Evolutionary conservation across 2,888 invertebrate genomes (phyloP), one percentile per base, ranked within the genome.

Genomic region (Leptopilina drosophilae): DNA sequence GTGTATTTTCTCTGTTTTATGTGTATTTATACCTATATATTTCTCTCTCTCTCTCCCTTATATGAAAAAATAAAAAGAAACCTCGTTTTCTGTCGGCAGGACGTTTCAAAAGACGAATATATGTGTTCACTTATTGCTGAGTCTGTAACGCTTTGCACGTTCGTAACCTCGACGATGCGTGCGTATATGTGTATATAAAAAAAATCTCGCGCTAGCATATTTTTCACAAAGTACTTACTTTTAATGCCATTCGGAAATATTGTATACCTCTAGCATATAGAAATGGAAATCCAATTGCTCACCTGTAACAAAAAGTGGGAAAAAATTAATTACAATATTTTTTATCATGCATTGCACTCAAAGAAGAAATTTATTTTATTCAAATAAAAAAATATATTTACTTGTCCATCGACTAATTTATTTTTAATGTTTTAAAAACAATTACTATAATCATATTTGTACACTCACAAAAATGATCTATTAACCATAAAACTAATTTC

Each of bases 101-200:
- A 12, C 77, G 42, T 49, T 49, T 49, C 49, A 49, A 49, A 12
- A 46, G 64, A 56, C 53, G 46, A 73, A 59, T 69, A 69, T 53
- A 46, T 69, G 53, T 53, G 69, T 69, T 69, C 53, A 69, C 69
- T 69, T 42, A 42, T 42, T 69, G 69, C 53, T 53, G 53, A 53
- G 53, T 26, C 14, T 69, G 49, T 49, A 49, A 69, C 49, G 69
- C 69, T 69, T 33, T 26, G 53, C 69, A 69, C 69, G 69, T 69
- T 69, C 53, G 53, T 49, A 69, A 53, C 69, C 53, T 69, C 53
- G 49, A 53, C 69, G 69, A 69, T 53, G 46, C 69, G 69, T 73
- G 49, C 9, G 56, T 73, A 53, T 56, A 33, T 33, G 33, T 33
- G 33, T 33, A 33, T 33, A 33, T 33, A 73, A 56, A 73, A 73